Conservation (phyloP, 2,797 vertebrate species). For the Dromococcyx pavoninus region DNA sequence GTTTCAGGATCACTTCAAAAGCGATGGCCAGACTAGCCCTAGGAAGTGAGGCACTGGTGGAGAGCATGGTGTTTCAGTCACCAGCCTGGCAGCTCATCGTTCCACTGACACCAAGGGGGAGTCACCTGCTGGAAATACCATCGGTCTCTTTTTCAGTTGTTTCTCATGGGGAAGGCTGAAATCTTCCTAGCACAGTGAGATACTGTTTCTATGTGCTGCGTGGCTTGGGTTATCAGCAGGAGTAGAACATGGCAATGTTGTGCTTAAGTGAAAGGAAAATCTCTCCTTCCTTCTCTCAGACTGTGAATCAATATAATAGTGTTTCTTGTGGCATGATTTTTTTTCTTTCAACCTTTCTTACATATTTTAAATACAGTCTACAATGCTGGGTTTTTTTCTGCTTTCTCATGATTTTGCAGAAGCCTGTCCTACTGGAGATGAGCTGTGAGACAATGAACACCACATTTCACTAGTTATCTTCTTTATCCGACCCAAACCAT, state of each 20-base stretch:
- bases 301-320: background rate
- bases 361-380: background rate
- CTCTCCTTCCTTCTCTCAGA: background rate
- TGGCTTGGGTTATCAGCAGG: background rate
- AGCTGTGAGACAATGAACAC: background rate
- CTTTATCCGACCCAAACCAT: background rate
- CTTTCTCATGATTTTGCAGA: background rate
- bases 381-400: background rate
- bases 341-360: background rate
- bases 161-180: background rate
- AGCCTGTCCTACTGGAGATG: background rate
- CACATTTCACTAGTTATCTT: background rate
- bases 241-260: background rate
- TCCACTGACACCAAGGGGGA: rapidly evolving
- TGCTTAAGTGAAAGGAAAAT: background rate
- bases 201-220: rapidly evolving
- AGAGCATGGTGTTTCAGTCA: rapidly evolving
- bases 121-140: background rate
- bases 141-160: background rate
- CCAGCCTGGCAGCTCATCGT: rapidly evolving
- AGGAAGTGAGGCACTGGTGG: background rate
- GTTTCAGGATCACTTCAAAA: background rate
- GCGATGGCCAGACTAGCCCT: rapidly evolving
- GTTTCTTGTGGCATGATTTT: background rate
- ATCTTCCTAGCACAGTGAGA: background rate